Evolutionary conservation across 2,797 vertebrate species (phyloP), one percentile per base, ranked within the genome.

Genomic region (Somateria mollissima): DNA sequence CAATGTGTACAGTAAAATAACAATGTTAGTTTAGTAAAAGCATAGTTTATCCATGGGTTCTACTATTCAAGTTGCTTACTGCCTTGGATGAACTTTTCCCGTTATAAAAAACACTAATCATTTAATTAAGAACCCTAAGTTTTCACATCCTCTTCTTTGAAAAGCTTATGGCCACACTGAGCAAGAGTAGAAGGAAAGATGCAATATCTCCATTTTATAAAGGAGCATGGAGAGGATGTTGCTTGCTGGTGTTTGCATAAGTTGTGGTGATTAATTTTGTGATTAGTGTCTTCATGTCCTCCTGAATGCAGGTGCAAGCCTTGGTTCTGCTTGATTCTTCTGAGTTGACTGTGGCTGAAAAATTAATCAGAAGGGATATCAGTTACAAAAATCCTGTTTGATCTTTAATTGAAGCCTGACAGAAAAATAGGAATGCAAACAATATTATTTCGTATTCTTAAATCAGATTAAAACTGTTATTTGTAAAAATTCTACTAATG

Each of bases 361-460:
- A 66, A 57, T 90, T 76, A 88, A 36, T 80, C 39, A 83, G 71
- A 84, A 70, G 15, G 5, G 32, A 9, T 92, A 32, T 90, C 61
- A 90, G 36, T 57, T 76, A 21, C 47, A 57, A 77, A 95, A 91
- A 77, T n/a, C 53, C 62, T 61, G 11, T 79, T 93, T 27, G 24
- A 84, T 91, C 84, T 89, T 69, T 39, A 82, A 22, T 39, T 39
- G 84, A 92, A 89, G 5, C 2, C 37, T 11, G 19, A 69, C 70
- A 90, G 41, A 45, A 54, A 90, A 70, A 91, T 70, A 93, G 66
- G 88, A 96, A 62, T 74, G 43, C 93, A 90, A 94, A 92, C 43
- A 91, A 77, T 94, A 86, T 79, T 53, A 49, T 77, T 91, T 93
- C 76, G 71, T 71, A 86, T 71, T 89, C 72, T 87, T 74, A 34